Conservation (phyloP, 2,113 vertebrate species). For the Dascyllus trimaculatus region DNA sequence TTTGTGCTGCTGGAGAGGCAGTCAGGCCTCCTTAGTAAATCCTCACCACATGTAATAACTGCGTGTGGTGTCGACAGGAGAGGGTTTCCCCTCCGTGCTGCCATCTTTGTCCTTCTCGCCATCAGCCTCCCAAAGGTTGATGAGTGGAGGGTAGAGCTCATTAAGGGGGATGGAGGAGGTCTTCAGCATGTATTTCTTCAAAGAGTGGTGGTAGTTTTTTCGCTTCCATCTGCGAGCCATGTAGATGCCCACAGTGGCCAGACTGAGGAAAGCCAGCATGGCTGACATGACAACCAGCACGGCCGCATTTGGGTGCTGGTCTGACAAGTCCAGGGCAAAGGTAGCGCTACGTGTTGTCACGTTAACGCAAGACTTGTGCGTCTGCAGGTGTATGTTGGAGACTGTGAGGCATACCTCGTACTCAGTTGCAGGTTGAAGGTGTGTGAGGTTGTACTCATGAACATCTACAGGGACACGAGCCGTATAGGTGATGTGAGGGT, state of each 20-base stretch:
- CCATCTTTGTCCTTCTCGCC: slow-evolving; percentile 96
- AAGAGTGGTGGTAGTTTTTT: slow-evolving; percentile 97
- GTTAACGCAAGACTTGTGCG: slow-evolving; percentile 96
- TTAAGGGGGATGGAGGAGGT: slow-evolving; percentile 98
- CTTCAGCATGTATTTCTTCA: slow-evolving; percentile 99
- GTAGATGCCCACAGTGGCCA: slow-evolving; percentile 91
- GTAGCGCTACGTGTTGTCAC: slow-evolving; percentile 92
- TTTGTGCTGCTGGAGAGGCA: slow-evolving; percentile 83
- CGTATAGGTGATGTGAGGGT: slow-evolving; percentile 97
- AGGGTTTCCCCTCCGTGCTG: slow-evolving; percentile 90
- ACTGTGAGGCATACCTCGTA: slow-evolving; percentile 97
- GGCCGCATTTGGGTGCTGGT: slow-evolving; percentile 92
- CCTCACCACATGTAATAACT: slow-evolving; percentile 99
- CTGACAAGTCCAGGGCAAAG: slow-evolving; percentile 90
- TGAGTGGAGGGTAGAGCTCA: slow-evolving; percentile 98
- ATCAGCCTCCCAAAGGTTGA: slow-evolving; percentile 98
- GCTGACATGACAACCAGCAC: slow-evolving; percentile 94
- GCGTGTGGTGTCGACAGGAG: slow-evolving; percentile 96
- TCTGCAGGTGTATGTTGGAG: slow-evolving; percentile 93
- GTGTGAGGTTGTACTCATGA: slow-evolving; percentile 97
- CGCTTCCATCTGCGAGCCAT: slow-evolving; percentile 93
- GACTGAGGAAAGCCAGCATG: slow-evolving; percentile 93
- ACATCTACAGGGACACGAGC: slow-evolving; percentile 96
- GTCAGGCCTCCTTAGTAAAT: slow-evolving; percentile 78
- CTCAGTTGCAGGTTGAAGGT: slow-evolving; percentile 94